Evolutionary conservation across 2,113 vertebrate genomes (phyloP).

Genomic region (Megaceryle maxima): DNA sequence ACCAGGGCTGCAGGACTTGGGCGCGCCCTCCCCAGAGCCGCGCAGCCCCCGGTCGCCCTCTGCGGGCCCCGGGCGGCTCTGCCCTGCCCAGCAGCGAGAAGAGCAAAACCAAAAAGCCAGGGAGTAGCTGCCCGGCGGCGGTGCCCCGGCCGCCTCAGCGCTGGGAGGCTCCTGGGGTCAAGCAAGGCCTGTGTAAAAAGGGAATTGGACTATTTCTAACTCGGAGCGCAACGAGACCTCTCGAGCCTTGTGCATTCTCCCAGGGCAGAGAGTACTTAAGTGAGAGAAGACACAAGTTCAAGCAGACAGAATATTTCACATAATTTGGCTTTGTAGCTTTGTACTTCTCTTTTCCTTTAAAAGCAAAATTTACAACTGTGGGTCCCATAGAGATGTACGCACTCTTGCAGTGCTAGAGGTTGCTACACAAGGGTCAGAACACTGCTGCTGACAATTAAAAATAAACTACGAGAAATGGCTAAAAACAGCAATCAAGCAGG

Average conservation of each 20-base stretch:
- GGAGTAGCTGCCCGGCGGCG: background rate
- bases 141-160: background rate
- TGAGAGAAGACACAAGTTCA: too few relatives aligned
- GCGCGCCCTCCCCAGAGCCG: too few relatives aligned
- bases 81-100: too few relatives aligned
- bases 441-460: background rate
- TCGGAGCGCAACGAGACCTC: background rate
- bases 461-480: background rate
- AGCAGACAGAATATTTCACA: background rate
- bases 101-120: too few relatives aligned
- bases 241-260: fast-evolving
- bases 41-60: background rate
- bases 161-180: fast-evolving
- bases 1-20: background rate
- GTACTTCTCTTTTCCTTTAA: too few relatives aligned
- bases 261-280: fast-evolving
- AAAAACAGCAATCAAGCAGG: background rate
- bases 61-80: background rate
- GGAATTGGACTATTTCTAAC: too few relatives aligned
- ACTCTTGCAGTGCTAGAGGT: fast-evolving
- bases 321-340: too few relatives aligned
- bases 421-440: background rate
- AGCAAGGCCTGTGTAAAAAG: fast-evolving
- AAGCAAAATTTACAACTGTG: background rate
- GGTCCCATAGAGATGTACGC: fast-evolving